Evolutionary conservation across 2,888 invertebrate species (phyloP), one percentile per base, ranked within the genome.

Genomic region (Arctia plantaginis): DNA sequence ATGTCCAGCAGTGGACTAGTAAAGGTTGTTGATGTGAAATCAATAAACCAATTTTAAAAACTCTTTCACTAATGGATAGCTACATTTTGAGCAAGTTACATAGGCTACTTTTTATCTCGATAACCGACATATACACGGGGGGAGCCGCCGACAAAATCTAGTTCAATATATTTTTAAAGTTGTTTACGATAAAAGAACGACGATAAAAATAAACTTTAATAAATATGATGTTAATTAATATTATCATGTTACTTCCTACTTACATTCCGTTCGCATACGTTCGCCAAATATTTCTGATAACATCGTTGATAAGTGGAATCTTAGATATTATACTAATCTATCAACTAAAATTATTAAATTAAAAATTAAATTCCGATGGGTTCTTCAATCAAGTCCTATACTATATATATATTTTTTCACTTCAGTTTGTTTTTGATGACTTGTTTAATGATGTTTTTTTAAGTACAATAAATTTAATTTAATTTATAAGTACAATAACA

Each of bases 281-380:
- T 69, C 35, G 51, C n/a, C 35, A 51, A 69, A 69, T 69, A 55
- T 51, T 55, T 59, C n/a, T 39, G 69, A 69, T 69, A 69, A 27
- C 27, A 35, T 10, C 18, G 27, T 55, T 69, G 55, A 59, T 69
- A 69, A n/a, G 39, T 30, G 6, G 30, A 62, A 59, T 27, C 59
- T 51, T 51, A 23, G 23, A 20, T 51, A 51, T 35, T 6, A 6
- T 35, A 35, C 35, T n/a, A n/a, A 39, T 8, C 8, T 1, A 41
- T 41, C 41, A 41, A 41, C 41, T 41, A 12, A 55, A n/a, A 10
- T 55, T 55, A 55, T 55, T 55, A 55, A n/a, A n/a, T 59, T 15
- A 18, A 62, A 30, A 62, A 27, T 15, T 27, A 12, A 23, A 55
- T 10, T n/a, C 27, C 13, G 59, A 27, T 27, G n/a, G 15, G 27